phyloP scores from a whole-genome alignment of 2,797 vertebrate genomes.

The Momotus momota region DNA sequence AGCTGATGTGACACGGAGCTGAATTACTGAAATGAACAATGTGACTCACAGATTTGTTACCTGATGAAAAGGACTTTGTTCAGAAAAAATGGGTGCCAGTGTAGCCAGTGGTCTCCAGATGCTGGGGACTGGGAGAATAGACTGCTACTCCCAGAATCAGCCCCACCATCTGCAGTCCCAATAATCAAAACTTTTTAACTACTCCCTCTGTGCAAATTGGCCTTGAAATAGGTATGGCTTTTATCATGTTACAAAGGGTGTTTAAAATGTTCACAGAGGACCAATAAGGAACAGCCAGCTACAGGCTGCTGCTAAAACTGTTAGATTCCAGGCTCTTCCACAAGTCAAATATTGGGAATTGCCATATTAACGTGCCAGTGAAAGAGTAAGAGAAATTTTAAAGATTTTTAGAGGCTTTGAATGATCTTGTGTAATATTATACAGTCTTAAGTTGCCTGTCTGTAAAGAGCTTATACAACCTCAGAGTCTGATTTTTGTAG shows the following conservation, averaged over 20 bases:
- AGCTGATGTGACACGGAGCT: slow-evolving; percentile 56
- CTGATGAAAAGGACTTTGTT: slow-evolving; percentile 36
- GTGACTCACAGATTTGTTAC: slow-evolving; percentile 20
- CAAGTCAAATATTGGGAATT: slow-evolving; percentile 58
- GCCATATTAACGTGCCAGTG: slow-evolving; percentile 37
- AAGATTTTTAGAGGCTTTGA: slow-evolving; percentile 42
- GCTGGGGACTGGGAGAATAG: neutral
- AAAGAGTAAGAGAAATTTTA: slow-evolving; percentile 19
- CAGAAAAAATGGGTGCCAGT: slow-evolving; percentile 24
- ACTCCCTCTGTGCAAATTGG: slow-evolving; percentile 32
- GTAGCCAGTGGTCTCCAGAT: slow-evolving; percentile 28
- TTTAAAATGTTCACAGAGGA: slow-evolving; percentile 42
- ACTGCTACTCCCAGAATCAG: neutral
- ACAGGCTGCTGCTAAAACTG: slow-evolving; percentile 22
- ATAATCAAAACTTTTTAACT: slow-evolving; percentile 61
- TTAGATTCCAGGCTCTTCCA: slow-evolving; percentile 37
- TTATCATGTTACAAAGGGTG: neutral
- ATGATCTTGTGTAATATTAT: slow-evolving; percentile 24
- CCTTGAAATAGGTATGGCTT: slow-evolving; percentile 47
- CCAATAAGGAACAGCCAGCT: neutral
- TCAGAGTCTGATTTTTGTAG: neutral
- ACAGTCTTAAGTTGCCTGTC: slow-evolving; percentile 5
- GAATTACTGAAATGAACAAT: slow-evolving; percentile 54
- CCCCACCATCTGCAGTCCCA: slow-evolving; percentile 53
- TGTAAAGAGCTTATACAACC: neutral